phyloP scores from a whole-genome alignment of 1,140 invertebrate species.

The Thaumetopoea pityocampa region DNA sequence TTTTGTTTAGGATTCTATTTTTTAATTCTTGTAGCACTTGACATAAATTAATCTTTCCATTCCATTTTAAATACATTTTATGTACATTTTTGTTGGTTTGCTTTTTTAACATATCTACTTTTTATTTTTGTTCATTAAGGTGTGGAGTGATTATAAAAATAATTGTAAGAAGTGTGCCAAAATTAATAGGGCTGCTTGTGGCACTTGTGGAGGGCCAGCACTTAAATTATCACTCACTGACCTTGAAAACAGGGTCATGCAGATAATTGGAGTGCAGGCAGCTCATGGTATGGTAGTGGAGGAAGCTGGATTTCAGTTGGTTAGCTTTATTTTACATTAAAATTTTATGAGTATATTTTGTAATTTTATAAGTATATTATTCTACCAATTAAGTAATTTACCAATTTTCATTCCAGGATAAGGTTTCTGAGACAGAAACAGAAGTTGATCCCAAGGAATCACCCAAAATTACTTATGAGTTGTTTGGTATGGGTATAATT shows the following conservation, averaged over 20 bases:
- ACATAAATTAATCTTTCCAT: background rate
- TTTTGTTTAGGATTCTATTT: too few relatives aligned
- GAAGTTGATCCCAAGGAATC: too few relatives aligned
- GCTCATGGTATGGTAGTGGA: too few relatives aligned
- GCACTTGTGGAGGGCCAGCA: conserved; percentile 13
- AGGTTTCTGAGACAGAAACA: too few relatives aligned
- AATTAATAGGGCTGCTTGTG: conserved; percentile 6
- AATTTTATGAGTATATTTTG: too few relatives aligned
- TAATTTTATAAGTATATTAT: too few relatives aligned
- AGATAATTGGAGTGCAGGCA: conserved; percentile 14
- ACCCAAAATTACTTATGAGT: too few relatives aligned
- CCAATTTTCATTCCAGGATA: too few relatives aligned
- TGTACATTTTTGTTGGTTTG: background rate
- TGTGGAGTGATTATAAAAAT: conserved; percentile 19
- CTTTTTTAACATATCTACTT: background rate
- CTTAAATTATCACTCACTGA: conserved; percentile 4
- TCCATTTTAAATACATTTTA: background rate
- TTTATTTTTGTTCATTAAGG: conserved; percentile 7
- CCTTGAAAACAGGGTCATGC: conserved; percentile 10
- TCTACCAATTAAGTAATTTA: too few relatives aligned
- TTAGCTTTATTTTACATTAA: too few relatives aligned
- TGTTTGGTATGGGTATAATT: too few relatives aligned
- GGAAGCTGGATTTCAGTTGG: conserved; percentile 3
- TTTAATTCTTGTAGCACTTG: background rate
- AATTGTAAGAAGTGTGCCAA: conserved; percentile 11